Base-by-base conservation (phyloP, 2,888 invertebrate genomes). In the Lasioglossum marginatum region DNA sequence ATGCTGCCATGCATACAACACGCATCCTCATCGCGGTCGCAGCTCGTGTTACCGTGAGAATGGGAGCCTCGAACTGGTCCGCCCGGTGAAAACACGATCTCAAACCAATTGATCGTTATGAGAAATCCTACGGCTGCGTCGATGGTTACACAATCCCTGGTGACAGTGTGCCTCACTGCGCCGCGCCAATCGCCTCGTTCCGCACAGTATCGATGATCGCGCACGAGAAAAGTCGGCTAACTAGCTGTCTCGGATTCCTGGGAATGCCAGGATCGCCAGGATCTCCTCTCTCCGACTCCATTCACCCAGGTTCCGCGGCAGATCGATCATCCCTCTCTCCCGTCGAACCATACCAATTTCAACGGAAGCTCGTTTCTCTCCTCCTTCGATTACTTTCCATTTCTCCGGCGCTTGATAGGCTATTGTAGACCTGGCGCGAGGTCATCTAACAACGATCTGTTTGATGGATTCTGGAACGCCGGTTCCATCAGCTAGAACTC, bases 1-100 rank as follows among this genome's bases (percentile, higher is more conserved):
- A 12, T 2, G 52, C 52, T 40, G 4, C 19, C 27, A 12, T 12
- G 52, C 48, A n/a, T 45, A 27, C 10, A 19, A 66, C 57, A 57
- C 86, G 70, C 76, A 60, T 52, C 37, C 57, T 34, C 23, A 14
- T 70, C 86, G 85, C 84, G 89, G 88, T 85, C 72, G 48, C 72
- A 60, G 83, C 85, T 92, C 91, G 85, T 52, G 76, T 91, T 92
- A 91, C 90, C 90, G 85, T 85, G 92, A 88, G 77, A 77, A 91
- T 89, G 88, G 81, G 83, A 85, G 86, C 77, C 86, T 78, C 83
- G 79, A 77, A 82, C 91, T 84, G 84, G 87, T 86, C 79, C 81
- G 76, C 77, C 63, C 75, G 48, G 27, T 79, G 89, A 90, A 88
- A 91, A 91, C 83, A 68, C 81, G 91, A 91, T 90, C 75, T 60